A percentile compares a stretch with the other conserved stretches of the same genome.
These are phyloP conservation scores for Litoditis marina DNA, from an alignment of 2,888 invertebrate genomes.

Conservation along the genomic window DNA sequence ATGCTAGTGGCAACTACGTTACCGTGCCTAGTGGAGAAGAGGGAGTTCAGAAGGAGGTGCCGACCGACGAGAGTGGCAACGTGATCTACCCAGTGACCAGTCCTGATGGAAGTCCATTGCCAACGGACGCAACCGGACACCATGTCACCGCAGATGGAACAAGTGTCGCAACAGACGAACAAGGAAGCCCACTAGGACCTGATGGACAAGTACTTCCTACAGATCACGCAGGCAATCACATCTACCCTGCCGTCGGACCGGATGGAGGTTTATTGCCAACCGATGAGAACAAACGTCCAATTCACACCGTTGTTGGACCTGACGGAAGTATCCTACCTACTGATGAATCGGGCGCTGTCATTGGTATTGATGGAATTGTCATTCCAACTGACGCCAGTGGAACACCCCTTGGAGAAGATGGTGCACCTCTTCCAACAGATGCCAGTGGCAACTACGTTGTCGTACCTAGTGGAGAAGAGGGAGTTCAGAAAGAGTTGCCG, in stretches of 20 bases:
- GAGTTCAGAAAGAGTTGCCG: conserved; percentile 8
- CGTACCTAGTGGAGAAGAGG: conserved; percentile 2
- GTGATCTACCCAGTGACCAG: conserved; percentile 22
- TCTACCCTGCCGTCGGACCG: conserved; percentile 16
- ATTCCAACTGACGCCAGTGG: conserved; percentile 33
- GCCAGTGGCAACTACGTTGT: conserved; percentile 16
- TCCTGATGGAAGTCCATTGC: conserved; percentile 16
- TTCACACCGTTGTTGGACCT: conserved; percentile 17
- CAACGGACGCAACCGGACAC: conserved; percentile 23
- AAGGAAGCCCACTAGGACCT: conserved; percentile 30
- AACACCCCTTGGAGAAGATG: conserved; percentile 11
- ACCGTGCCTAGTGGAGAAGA: conserved; percentile 12
- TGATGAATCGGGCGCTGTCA: conserved; percentile 24
- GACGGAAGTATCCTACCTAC: conserved; percentile 23
- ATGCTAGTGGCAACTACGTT: conserved; percentile 18
- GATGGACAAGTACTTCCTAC: conserved; percentile 33
- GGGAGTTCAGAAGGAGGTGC: too few species aligned
- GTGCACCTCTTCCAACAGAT: conserved; percentile 22
- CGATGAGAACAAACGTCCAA: conserved; percentile 8
- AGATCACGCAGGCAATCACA: conserved; percentile 22
- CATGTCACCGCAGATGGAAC: conserved; percentile 18
- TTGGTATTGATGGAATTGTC: conserved; percentile 28
- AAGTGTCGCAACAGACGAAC: conserved; percentile 25
- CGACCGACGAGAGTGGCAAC: conserved; percentile 25
- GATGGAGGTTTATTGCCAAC: conserved; percentile 23